Base-by-base conservation (phyloP, 2,113 vertebrate genomes). In the Oxygymnocypris stewartii region DNA sequence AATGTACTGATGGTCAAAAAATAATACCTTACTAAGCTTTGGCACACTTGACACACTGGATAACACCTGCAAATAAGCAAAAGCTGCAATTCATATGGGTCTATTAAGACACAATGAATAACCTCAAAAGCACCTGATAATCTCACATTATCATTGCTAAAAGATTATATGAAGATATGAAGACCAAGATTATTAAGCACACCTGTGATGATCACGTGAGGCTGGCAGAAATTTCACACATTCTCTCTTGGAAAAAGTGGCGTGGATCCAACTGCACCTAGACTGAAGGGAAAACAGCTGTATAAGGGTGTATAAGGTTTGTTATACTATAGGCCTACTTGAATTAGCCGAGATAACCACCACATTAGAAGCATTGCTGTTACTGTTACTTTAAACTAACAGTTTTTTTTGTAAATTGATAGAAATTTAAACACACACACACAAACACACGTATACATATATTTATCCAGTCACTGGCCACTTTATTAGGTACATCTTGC, bases 11-110 rank as follows among this genome's bases (percentile, higher is more conserved):
- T 35, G 49, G 14, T 31, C 59, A 83, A 14, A 11, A 78, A 51
- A 49, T 73, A 90, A 90, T 96, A 99, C 97, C 98, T 96, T 92
- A 99, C 96, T 92, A 99, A 92, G 92, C 96, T 99, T 89, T 98
- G 97, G 91, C 97, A 99, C 63, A 98, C 93, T 84, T 98, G 97
- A 86, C 97, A 98, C 87, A 95, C 95, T 90, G 95, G 93, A 87
- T 91, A 88, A 91, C 98, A 99, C 90, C 98, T 99, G 91, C 57
- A 88, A 93, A 83, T 93, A 67, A 92, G 88, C 83, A 92, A 87
- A 87, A 83, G 14, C 4, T 73, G 31, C 12, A 31, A n/a, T 84
- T 80, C 12, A 77, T 65, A 51, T 40, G 6, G 12, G 23, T 76
- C n/a, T 6, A 49, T 49, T 47, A 49, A 76, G 12, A 28, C n/a